Base-by-base conservation (phyloP, 2,888 invertebrate species). In the Matsumyia berberina region DNA sequence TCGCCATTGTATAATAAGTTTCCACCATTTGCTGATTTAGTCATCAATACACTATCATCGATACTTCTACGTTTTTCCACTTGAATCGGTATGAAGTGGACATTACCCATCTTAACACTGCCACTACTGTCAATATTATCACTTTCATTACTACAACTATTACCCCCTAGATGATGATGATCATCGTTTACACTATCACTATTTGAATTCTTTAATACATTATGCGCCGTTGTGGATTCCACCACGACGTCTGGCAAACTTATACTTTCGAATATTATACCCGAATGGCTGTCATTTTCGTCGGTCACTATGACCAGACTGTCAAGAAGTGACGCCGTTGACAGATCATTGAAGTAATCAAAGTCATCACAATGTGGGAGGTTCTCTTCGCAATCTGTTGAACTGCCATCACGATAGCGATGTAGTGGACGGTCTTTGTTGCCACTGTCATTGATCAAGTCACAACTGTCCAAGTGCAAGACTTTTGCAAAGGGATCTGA, bases 221-320 rank as follows among this genome's bases (percentile, higher is more conserved):
- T 74, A 29, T 73, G 69, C 24, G 69, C 81, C 86, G 89, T 88
- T 87, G 91, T 90, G 87, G 91, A 91, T 89, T 91, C 91, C 37
- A 91, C 91, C 33, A 92, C 91, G 86, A 92, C 91, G 87, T 92
- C 91, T 86, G 91, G 91, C 87, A 92, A 88, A 88, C 91, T 91
- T 88, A 91, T 91, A 88, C 91, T 91, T 88, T 92, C 91, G 86
- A 91, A 91, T 87, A 91, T 89, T 24, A 91, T 91, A 29, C 74
- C 74, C 37, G 74, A 51, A 53, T 70, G 62, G 35, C 6, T 66
- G 87, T 90, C 87, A 73, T 90, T 89, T 77, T 90, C 90, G 42
- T 87, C 78, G 24, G 66, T 62, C n/a, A 67, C 74, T 55, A 86
- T 80, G 64, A 86, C 73, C 44, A 85, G 80, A 87, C 77, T 60